phyloP scores from a whole-genome alignment of 2,113 vertebrate species.

The Oceanites oceanicus region DNA sequence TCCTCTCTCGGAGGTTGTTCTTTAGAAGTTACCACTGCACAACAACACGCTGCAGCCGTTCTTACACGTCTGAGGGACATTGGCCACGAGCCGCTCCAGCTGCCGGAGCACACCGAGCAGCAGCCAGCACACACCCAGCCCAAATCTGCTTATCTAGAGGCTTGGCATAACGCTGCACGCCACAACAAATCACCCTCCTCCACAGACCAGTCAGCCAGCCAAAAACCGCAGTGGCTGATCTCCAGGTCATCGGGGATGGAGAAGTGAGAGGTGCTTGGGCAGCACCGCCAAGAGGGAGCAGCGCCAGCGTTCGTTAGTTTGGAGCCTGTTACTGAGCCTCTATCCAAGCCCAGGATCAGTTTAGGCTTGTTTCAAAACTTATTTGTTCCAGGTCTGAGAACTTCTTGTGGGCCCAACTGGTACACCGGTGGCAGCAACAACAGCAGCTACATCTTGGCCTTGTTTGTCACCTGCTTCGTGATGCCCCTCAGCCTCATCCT shows the following conservation, averaged over 20 bases:
- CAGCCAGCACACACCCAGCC: neutral
- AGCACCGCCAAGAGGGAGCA: neutral
- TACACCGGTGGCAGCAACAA: conserved; percentile 61
- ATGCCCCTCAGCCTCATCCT: conserved; percentile 68
- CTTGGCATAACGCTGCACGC: rapidly evolving
- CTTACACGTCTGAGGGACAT: rapidly evolving
- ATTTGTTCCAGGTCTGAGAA: conserved; percentile 52
- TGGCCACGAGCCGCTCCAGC: neutral
- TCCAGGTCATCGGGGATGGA: neutral
- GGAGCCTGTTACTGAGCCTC: neutral
- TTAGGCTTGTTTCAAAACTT: neutral
- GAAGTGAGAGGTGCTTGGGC: neutral
- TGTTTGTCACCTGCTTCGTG: conserved; percentile 69
- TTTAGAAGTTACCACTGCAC: neutral
- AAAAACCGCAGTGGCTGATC: rapidly evolving
- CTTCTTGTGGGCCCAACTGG: conserved; percentile 72
- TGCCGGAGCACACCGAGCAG: neutral
- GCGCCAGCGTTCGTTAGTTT: rapidly evolving
- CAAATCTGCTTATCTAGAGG: neutral
- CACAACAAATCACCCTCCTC: neutral
- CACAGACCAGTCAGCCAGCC: neutral
- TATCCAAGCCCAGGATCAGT: rapidly evolving
- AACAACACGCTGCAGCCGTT: rapidly evolving
- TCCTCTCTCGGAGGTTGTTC: rapidly evolving
- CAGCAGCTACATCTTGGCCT: conserved; percentile 66